Percentiles rank a stretch among this genome's conserved stretches.
These are phyloP conservation scores for Papilio xuthus DNA, from an alignment of 1,140 invertebrate species.

Conservation along the genomic window DNA sequence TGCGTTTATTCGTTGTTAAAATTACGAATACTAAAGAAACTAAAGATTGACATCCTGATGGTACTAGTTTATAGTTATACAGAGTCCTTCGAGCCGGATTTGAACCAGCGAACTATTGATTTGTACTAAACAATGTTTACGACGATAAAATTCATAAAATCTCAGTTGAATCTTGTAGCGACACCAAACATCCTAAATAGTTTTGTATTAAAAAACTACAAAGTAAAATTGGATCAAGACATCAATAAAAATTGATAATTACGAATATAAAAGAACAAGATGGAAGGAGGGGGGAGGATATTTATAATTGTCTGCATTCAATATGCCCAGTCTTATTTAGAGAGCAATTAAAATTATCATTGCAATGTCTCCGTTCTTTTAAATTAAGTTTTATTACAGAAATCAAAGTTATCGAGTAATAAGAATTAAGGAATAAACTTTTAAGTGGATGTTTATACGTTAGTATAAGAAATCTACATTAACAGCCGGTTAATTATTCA, in stretches of 20 bases:
- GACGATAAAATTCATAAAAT: no score
- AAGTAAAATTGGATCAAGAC: constrained; percentile 9
- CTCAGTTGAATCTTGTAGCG: no score
- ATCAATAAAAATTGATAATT: neutral
- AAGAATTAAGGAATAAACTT: neutral
- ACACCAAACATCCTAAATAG: neutral
- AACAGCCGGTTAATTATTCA: neutral
- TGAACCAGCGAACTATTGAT: constrained; percentile 39
- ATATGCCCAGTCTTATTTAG: constrained; percentile 45
- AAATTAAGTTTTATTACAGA: constrained; percentile 27
- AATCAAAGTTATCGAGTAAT: constrained; percentile 3
- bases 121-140: neutral
- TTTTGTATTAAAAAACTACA: neutral
- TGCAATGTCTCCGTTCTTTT: constrained; percentile 25
- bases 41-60: no score
- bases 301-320: constrained; percentile 37
- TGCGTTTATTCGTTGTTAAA: no score
- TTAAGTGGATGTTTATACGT: no score
- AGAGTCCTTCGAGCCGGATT: constrained; percentile 40
- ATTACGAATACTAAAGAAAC: no score
- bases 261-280: neutral
- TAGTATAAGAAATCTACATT: no score
- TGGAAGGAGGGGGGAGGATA: constrained; percentile 42
- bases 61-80: no score
- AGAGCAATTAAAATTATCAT: constrained; percentile 36